Conservation (phyloP, 2,113 vertebrate species). For the Catagonus wagneri region DNA sequence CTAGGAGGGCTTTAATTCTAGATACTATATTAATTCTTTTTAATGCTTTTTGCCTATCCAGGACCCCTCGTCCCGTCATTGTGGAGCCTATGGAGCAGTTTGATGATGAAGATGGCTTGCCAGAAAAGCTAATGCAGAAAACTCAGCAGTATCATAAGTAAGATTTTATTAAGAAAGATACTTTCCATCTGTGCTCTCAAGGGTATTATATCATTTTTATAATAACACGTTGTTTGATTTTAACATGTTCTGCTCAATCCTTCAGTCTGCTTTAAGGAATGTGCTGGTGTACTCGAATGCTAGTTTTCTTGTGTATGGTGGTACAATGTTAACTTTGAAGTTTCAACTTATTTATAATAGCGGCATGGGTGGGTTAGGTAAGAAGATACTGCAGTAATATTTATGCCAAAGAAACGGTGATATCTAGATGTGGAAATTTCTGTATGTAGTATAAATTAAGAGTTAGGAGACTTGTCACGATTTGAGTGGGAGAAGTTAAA, state of each 20-base stretch:
- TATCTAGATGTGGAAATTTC: neutral
- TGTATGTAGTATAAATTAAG: neutral
- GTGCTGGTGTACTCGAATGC: neutral
- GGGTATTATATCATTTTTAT: neutral
- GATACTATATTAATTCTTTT: neutral
- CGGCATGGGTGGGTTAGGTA: neutral
- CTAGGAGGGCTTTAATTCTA: neutral
- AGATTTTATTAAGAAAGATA: conserved; percentile 69
- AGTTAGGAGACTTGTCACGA: neutral
- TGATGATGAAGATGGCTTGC: conserved; percentile 97
- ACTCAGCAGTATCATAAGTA: conserved; percentile 97
- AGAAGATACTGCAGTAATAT: neutral
- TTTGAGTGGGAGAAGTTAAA: neutral
- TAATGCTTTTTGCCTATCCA: conserved; percentile 79
- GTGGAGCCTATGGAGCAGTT: conserved; percentile 97
- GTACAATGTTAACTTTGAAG: conserved; percentile 17
- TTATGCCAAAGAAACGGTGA: neutral
- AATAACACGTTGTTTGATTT: conserved; percentile 47
- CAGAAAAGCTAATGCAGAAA: conserved; percentile 96
- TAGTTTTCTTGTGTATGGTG: conserved; percentile 5
- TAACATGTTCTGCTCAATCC: neutral
- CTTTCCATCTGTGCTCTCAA: neutral
- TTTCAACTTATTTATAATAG: conserved; percentile 4
- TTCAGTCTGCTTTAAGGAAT: conserved; percentile 5
- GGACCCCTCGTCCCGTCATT: conserved; percentile 96